phyloP scores from a whole-genome alignment of 2,888 invertebrate species.

The Sericinus montela region DNA sequence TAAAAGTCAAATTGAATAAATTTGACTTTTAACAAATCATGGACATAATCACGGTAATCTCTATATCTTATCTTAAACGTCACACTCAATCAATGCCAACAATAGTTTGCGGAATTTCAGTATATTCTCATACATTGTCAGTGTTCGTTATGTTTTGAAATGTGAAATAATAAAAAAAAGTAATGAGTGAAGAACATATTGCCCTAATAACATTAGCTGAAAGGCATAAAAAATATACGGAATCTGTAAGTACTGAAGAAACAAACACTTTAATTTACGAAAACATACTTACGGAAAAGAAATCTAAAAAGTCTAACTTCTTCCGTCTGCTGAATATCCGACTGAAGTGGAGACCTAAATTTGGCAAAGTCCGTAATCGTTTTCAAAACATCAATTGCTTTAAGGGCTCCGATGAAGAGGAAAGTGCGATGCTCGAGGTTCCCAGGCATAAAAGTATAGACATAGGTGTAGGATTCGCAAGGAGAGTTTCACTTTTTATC shows the following conservation, averaged over 20 bases:
- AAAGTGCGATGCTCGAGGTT: constrained; percentile 51
- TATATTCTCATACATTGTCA: constrained; percentile 38
- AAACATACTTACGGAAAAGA: background rate
- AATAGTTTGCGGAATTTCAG: constrained; percentile 40
- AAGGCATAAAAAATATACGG: constrained; percentile 35
- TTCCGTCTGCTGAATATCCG: constrained; percentile 43
- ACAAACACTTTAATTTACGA: constrained; percentile 16
- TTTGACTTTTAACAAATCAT: constrained; percentile 31
- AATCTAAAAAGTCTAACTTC: constrained; percentile 29
- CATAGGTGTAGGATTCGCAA: constrained; percentile 60
- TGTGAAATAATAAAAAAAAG: constrained; percentile 36
- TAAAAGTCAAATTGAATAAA: background rate
- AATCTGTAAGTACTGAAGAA: constrained; percentile 33
- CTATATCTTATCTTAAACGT: constrained; percentile 61
- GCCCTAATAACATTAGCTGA: constrained; percentile 41
- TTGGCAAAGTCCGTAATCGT: constrained; percentile 43
- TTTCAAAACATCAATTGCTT: constrained; percentile 57
- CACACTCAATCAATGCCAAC: constrained; percentile 75
- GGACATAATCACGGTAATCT: constrained; percentile 56
- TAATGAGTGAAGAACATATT: constrained; percentile 57
- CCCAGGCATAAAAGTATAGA: constrained; percentile 65
- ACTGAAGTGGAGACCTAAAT: constrained; percentile 41
- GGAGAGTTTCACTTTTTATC: constrained; percentile 60
- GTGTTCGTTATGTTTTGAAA: constrained; percentile 41
- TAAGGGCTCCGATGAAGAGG: constrained; percentile 37